phyloP scores from a whole-genome alignment of 2,113 vertebrate genomes.

The Capricornis sumatraensis region DNA sequence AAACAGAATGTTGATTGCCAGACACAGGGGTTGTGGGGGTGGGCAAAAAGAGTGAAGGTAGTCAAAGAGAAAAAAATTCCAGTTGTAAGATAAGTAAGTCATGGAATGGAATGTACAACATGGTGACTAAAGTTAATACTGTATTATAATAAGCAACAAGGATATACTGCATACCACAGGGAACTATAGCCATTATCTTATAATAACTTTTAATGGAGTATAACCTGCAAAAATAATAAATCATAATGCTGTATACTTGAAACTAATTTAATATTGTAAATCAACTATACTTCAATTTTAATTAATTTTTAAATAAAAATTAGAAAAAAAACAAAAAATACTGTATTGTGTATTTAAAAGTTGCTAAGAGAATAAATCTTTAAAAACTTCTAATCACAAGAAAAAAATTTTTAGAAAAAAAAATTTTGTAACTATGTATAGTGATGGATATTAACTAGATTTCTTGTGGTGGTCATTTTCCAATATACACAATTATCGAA shows the following conservation, averaged over 20 bases:
- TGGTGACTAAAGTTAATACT: neutral
- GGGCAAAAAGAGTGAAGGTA: neutral
- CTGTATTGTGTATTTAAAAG: neutral
- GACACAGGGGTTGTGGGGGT: neutral
- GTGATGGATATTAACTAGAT: neutral
- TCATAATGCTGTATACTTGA: neutral
- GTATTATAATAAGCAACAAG: neutral
- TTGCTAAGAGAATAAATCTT: neutral
- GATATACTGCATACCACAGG: neutral
- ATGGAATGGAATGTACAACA: neutral
- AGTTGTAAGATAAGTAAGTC: neutral
- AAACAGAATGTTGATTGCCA: neutral
- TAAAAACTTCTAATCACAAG: neutral
- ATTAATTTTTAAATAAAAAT: neutral
- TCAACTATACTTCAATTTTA: neutral
- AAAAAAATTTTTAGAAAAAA: neutral
- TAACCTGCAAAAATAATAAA: neutral
- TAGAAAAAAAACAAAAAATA: neutral
- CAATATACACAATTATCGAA: neutral
- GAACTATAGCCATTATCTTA: neutral
- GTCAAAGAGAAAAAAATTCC: neutral
- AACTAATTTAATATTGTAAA: neutral
- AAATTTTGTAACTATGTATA: neutral
- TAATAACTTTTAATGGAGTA: neutral
- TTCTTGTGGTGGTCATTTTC: neutral